Base-by-base conservation (phyloP, 2,797 vertebrate species). In the Numenius phaeopus region DNA sequence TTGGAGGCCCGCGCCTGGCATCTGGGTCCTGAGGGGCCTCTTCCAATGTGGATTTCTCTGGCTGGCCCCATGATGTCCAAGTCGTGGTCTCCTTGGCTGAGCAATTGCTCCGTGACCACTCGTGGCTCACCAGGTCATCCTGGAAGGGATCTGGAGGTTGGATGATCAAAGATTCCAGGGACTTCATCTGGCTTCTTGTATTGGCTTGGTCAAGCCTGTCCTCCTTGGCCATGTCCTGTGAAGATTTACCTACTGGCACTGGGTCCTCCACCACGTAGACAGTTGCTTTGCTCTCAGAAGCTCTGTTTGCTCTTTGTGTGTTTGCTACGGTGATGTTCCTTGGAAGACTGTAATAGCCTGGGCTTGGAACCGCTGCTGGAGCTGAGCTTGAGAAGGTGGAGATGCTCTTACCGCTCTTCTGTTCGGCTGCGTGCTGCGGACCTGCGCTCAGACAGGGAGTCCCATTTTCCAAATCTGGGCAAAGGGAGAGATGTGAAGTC, bases 1-100 rank as follows among this genome's bases (percentile, higher is more conserved):
- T 97, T n/a, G 99, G 99, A 52, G 98, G 99, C 67, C 89, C 92
- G 2, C 65, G 78, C 20, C 94, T 98, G 80, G 72, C 26, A 1
- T 80, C 44, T 0, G 61, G 37, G 24, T 97, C 91, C 10, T 89
- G 70, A 18, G 80, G 14, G 34, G 67, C 3, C 29, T 97, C 96
- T 55, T 96, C 89, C 47, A 61, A 26, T 0, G 8, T 16, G 5
- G 46, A 1, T 67, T 88, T 94, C 86, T 95, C 96, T 32, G 7
- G 4, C 22, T 44, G 93, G 50, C n/a, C 40, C 87, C 37, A 86
- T 0, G 32, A 69, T 65, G 59, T 59, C 89, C 64, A 11, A 46
- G 15, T 7, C 55, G 79, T 90, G n/a, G 19, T 65, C 59, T 91
- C 73, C n/a, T 79, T 69, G 52, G 23, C 12, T 0, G 71, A 34